Conservation (phyloP, 2,888 invertebrate genomes). For the Antheraea yamamai region DNA sequence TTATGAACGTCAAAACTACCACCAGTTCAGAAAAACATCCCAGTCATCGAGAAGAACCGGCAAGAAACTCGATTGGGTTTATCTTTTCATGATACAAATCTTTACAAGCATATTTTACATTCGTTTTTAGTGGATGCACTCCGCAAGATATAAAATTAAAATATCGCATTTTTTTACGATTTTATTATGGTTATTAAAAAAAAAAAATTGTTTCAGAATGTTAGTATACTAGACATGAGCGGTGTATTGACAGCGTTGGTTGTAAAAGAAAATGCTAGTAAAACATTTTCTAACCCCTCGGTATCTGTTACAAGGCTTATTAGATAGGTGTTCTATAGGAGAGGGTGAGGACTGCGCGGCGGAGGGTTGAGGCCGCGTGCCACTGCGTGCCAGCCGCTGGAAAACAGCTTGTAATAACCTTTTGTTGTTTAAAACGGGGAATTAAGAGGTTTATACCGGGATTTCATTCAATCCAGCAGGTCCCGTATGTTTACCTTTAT, state of each 20-base stretch:
- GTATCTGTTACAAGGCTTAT: slow-evolving; percentile 37
- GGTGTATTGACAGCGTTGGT: slow-evolving; percentile 2
- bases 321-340: slow-evolving; percentile 45
- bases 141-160: no score
- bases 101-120: no score
- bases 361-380: slow-evolving; percentile 52
- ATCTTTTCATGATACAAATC: no score
- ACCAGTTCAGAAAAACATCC: no score
- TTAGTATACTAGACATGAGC: neutral
- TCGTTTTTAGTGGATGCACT: no score
- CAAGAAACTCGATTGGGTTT: no score
- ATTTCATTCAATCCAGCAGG: slow-evolving; percentile 39
- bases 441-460: slow-evolving; percentile 58
- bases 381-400: slow-evolving; percentile 60
- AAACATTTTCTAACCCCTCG: slow-evolving; percentile 19
- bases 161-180: no score
- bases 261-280: slow-evolving; percentile 12
- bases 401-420: slow-evolving; percentile 62
- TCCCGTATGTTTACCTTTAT: no score
- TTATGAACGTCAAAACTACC: no score
- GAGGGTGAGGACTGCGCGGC: slow-evolving; percentile 56
- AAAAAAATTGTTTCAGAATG: neutral
- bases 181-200: no score
- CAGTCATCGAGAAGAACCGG: no score
- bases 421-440: slow-evolving; percentile 69